A percentile compares a stretch with the other conserved stretches of the same genome.
Evolutionary conservation across 2,888 invertebrate species (phyloP).

Genomic region (Himalopsyche tibetana): DNA sequence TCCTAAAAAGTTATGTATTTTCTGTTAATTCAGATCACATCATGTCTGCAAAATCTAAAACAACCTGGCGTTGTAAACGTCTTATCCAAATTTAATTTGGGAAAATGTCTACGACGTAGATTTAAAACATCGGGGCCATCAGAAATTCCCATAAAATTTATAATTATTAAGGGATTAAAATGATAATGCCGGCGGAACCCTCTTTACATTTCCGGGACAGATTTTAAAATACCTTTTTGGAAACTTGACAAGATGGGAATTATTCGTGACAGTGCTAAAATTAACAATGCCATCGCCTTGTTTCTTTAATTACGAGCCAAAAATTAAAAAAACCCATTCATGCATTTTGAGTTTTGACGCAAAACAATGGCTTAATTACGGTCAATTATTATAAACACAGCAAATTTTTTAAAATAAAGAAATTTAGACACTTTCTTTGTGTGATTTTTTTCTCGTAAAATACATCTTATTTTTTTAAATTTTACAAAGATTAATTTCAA

Average conservation of each 20-base stretch:
- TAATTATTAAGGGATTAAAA: conserved; percentile 40
- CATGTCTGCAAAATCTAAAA: too few relatives aligned
- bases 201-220: conserved; percentile 41
- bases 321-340: conserved; percentile 36
- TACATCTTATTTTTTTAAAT: too few relatives aligned
- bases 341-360: not conserved
- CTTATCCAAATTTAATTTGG: not conserved
- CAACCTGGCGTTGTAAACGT: not conserved
- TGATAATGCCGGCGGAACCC: conserved; percentile 25
- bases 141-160: conserved; percentile 29
- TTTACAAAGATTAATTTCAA: too few relatives aligned
- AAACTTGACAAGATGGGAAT: conserved; percentile 35
- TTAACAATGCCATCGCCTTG: conserved; percentile 16
- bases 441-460: too few relatives aligned
- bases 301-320: conserved; percentile 11
- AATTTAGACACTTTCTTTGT: too few relatives aligned
- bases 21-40: too few relatives aligned
- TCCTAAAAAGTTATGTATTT: too few relatives aligned
- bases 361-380: conserved; percentile 26
- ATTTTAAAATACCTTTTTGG: conserved; percentile 36
- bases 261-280: conserved; percentile 13
- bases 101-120: not conserved
- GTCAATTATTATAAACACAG: not conserved
- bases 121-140: conserved; percentile 8
- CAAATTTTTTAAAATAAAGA: not conserved